Base-by-base conservation (phyloP, 2,113 vertebrate genomes). In the Lophochroa leadbeateri region DNA sequence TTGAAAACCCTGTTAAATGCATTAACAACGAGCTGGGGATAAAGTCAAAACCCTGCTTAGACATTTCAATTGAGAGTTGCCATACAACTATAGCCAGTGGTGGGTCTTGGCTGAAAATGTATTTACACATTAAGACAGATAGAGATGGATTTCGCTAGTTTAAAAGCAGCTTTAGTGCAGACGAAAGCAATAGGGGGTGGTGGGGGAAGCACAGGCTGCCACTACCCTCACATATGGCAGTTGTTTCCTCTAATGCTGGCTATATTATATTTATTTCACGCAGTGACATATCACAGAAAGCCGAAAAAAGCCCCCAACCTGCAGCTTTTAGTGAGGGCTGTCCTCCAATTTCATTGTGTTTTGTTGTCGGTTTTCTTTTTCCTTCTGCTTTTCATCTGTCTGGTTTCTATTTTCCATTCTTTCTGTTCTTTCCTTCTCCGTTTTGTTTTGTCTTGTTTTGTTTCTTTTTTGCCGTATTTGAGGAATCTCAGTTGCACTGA, bases 211-310 rank as follows among this genome's bases (percentile, higher is more conserved):
- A 76, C 85, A 94, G 65, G 27, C 93, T 96, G 95, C 95, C 97
- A 96, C 84, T 75, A 79, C 75, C 72, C 93, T 89, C 96, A 92
- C 95, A 96, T 97, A 97, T 96, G 96, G 94, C 94, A 97, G 35
- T 96, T 64, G 78, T 97, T 97, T 97, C 94, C 93, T 63, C 9
- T 79, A 85, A 93, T n/a, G 37, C 57, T 85, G 77, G 87, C 44
- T 90, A 21, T 92, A 72, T 50, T 82, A 37, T 92, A 71, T 95
- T 96, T 92, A 87, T 95, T 97, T 96, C 94, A 82, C 4, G 1
- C 44, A 63, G 64, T 69, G 39, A 96, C 85, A 85, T 90, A 39
- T 85, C 61, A 69, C 91, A 96, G 95, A 96, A 88, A 94, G 90
- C 52, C 41, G 68, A 70, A 84, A 76, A 74, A 80, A 65, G 20